These are phyloP conservation scores for Sphaeridia pumilis DNA, from an alignment of 2,888 invertebrate genomes.

Conservation along the genomic window DNA sequence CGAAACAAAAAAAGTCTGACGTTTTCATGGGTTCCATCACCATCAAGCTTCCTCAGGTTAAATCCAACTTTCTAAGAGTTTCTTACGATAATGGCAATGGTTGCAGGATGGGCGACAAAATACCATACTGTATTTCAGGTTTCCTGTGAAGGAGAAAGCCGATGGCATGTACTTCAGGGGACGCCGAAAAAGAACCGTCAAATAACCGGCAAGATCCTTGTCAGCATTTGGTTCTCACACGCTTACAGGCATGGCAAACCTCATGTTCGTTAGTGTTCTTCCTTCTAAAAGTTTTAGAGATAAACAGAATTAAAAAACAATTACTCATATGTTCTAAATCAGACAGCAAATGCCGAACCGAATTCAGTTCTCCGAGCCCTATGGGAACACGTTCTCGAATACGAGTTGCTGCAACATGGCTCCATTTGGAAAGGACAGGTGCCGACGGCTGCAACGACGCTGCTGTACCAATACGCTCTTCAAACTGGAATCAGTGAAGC, in stretches of 20 bases:
- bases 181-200: conserved; percentile 7
- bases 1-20: no score
- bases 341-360: conserved; percentile 23
- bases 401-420: conserved; percentile 12
- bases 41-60: no score
- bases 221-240: conserved; percentile 32
- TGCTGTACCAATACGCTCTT: conserved; percentile 31
- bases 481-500: conserved; percentile 34
- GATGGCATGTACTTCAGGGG: conserved; percentile 17
- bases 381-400: conserved; percentile 28
- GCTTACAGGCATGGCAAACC: conserved; percentile 31
- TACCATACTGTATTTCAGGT: no score
- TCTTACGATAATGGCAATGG: no score
- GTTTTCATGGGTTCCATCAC: no score
- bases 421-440: conserved; percentile 28
- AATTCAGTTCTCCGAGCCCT: conserved; percentile 23
- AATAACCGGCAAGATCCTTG: conserved; percentile 19
- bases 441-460: conserved; percentile 26
- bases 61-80: no score
- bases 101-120: no score
- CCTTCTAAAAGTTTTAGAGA: conserved; percentile 8
- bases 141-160: conserved; percentile 21
- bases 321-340: background rate
- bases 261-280: conserved; percentile 17
- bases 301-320: conserved; percentile 2